Evolutionary conservation across 2,113 vertebrate genomes (phyloP).

Genomic region (Phyllostomus hastatus): DNA sequence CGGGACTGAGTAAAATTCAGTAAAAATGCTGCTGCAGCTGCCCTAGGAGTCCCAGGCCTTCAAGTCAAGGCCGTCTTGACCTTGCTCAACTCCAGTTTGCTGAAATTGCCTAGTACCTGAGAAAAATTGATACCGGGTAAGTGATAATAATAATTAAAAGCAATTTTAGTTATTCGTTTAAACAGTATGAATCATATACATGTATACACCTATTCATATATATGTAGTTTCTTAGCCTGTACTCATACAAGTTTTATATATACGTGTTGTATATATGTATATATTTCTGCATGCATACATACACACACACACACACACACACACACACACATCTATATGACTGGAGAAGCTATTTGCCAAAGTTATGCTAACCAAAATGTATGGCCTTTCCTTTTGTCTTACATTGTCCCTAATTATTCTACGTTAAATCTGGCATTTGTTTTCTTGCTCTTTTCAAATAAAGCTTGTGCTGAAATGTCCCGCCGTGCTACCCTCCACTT

Average conservation of each 20-base stretch:
- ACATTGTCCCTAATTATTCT: not conserved
- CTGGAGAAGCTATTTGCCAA: not conserved
- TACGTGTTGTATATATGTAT: too few species aligned
- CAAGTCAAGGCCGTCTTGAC: not conserved
- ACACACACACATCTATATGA: not conserved
- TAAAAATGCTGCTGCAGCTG: not conserved
- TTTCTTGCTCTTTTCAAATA: not conserved
- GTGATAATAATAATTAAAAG: not conserved
- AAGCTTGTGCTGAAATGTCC: not conserved
- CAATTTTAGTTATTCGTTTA: not conserved
- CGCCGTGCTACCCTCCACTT: accelerated
- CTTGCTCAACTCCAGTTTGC: not conserved
- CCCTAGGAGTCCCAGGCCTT: not conserved
- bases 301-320: too few species aligned
- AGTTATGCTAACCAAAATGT: not conserved
- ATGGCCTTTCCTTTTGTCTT: not conserved
- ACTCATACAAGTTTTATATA: not conserved
- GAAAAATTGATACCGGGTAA: not conserved
- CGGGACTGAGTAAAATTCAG: not conserved
- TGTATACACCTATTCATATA: not conserved
- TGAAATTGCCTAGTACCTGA: not conserved
- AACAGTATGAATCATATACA: not conserved
- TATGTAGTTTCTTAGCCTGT: not conserved
- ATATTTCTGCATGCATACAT: too few species aligned
- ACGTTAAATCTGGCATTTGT: not conserved